Base-by-base conservation (phyloP, 2,888 invertebrate genomes). In the Agonopterix arenella region DNA sequence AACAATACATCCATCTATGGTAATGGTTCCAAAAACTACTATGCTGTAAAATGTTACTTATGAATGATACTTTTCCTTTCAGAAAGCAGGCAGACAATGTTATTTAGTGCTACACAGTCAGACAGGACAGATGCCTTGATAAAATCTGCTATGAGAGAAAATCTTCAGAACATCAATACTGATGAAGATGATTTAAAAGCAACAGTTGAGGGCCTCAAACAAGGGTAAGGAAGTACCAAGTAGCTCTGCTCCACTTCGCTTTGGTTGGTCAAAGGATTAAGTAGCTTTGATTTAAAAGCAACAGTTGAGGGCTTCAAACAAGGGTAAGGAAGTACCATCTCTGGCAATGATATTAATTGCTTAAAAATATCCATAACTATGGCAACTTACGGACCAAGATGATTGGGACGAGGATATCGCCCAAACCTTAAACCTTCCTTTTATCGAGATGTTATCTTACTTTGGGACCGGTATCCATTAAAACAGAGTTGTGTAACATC, bases 101-200 rank as follows among this genome's bases (percentile, higher is more conserved):
- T 99, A 54, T 99, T 99, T 76, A 98, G 98, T 72, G 99, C 99
- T 3, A 99, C 99, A 11, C 94, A 96, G 65, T 97, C 97, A 0
- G 92, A 95, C 57, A 96, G 96, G 81, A 97, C 96, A 2, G 95
- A 98, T 74, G 95, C 96, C 49, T 82, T 99, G 47, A 95, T 96
- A 1, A 91, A 93, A 59, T 88, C 97, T 49, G 98, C 98, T 0
- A 89, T 99, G 63, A 97, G 96, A 79, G 95, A 96, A 66, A 94
- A 97, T 74, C 96, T 97, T 1, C 86, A 95, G 49, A 96, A 96
- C 76, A 95, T 99, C 46, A 98, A 98, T 44, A 96, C 98, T 0
- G 96, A 97, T 78, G 97, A 98, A 71, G 91, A 94, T 46, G 93
- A 94, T 69, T 91, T 93, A 11, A 91, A 90, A 60, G 96, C 96